phyloP scores from a whole-genome alignment of 2,113 vertebrate species.

The Zapornia atra region DNA sequence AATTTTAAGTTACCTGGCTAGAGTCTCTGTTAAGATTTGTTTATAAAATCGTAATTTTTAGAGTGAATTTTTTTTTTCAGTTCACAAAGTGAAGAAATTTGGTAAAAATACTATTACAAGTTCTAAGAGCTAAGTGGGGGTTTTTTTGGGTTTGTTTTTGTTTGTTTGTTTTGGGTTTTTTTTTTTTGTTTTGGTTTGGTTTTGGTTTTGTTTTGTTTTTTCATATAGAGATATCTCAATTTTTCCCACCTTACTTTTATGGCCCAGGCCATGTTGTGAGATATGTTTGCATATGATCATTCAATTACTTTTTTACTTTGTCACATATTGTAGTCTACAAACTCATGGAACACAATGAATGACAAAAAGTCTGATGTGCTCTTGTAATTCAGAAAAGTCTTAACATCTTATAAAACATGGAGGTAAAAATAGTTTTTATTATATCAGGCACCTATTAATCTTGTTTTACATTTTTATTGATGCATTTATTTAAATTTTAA shows the following conservation, averaged over 20 bases:
- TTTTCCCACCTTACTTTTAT: not conserved
- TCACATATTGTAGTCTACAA: not conserved
- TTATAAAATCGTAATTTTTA: not conserved
- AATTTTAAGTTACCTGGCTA: not conserved
- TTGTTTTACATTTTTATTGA: constrained; percentile 27
- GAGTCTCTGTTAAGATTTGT: not conserved
- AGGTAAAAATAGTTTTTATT: not conserved
- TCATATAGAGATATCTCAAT: not conserved
- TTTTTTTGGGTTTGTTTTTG: no score
- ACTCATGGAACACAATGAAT: not conserved
- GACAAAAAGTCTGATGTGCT: not conserved
- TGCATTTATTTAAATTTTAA: constrained; percentile 36
- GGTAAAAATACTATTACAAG: not conserved
- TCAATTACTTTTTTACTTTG: not conserved
- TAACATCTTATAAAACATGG: not conserved
- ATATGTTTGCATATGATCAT: not conserved
- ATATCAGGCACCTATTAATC: not conserved
- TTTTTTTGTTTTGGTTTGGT: no score
- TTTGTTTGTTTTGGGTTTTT: no score
- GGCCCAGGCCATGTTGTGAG: not conserved
- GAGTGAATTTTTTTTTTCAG: not conserved
- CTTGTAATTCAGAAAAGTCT: not conserved
- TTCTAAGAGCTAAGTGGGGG: not conserved
- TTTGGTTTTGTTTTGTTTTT: no score
- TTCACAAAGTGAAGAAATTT: not conserved